Evolutionary conservation across 2,113 vertebrate genomes (phyloP), one percentile per base, ranked within the genome.

Genomic region (Ascaphus truei): DNA sequence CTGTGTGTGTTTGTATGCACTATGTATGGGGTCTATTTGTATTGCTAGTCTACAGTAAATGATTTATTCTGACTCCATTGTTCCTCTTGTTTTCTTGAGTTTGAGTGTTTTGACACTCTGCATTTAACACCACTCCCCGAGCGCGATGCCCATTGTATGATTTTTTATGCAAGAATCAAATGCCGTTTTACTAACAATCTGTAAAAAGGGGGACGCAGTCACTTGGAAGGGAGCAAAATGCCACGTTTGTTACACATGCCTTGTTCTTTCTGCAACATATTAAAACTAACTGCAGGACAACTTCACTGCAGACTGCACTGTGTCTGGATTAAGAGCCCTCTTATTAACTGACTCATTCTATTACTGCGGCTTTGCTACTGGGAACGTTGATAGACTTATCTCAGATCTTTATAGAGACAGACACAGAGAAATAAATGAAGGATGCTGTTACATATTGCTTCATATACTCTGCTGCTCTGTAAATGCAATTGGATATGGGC

Each of bases 371-470:
- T 27, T 2, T 12, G 48, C 9, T 59, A 68, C 61, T 56, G 8
- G 58, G 36, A 12, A 23, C 15, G 29, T 39, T 47, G 9, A 30
- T n/a, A 63, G 51, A 72, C 74, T 68, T 52, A 26, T 75, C 79
- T 74, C 55, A 0, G 0, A n/a, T 62, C 11, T 52, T 60, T 58
- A 22, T 10, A 66, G 59, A 0, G 0, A 57, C 11, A 48, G 16
- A 57, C 53, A 7, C 12, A 1, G n/a, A 41, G 41, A 45, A 73
- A 39, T 25, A 67, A 68, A 65, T 23, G 6, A 0, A 11, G 58
- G 69, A 56, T 68, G 12, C 29, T 0, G 1, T 11, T 50, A 48
- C 43, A 23, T 30, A 10, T 48, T 48, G 26, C 64, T 73, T 71
- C 5, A 61, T 71, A 62, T 68, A 30, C 66, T 43, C 39, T 9